phyloP scores from a whole-genome alignment of 2,797 vertebrate genomes.

The Emys orbicularis region DNA sequence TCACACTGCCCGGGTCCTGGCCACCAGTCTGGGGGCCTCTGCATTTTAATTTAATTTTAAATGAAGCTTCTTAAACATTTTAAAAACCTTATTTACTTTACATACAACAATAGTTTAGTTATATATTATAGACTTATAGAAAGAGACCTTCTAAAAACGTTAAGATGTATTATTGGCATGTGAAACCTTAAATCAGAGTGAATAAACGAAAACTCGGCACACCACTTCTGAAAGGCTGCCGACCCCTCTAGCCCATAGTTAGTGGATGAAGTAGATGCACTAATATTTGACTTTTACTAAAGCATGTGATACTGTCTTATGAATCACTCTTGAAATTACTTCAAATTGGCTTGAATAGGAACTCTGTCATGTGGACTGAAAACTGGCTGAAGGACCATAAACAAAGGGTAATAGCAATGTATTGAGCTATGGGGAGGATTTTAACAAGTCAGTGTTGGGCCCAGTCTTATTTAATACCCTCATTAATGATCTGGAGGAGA shows the following conservation, averaged over 20 bases:
- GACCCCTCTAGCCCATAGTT: neutral
- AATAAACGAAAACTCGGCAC: too few relatives aligned
- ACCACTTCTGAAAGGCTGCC: too few relatives aligned
- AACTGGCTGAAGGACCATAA: neutral
- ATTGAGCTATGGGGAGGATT: neutral
- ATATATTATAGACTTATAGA: too few relatives aligned
- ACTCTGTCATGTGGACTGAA: neutral
- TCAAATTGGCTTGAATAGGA: accelerated
- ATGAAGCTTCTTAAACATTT: too few relatives aligned
- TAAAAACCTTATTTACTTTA: too few relatives aligned
- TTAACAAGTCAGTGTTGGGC: neutral
- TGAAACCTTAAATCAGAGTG: too few relatives aligned
- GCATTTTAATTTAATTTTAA: too few relatives aligned
- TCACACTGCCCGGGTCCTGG: too few relatives aligned
- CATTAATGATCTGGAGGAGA: neutral
- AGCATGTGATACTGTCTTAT: accelerated
- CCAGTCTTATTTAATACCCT: neutral
- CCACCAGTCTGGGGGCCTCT: too few relatives aligned
- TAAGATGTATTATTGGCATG: too few relatives aligned
- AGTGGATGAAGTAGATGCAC: accelerated
- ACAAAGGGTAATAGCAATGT: neutral
- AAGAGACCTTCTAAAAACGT: too few relatives aligned
- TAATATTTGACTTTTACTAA: neutral
- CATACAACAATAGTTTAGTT: too few relatives aligned
- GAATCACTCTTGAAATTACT: accelerated